Conservation (phyloP, 2,888 invertebrate genomes). For the Carterocephalus palaemon region DNA sequence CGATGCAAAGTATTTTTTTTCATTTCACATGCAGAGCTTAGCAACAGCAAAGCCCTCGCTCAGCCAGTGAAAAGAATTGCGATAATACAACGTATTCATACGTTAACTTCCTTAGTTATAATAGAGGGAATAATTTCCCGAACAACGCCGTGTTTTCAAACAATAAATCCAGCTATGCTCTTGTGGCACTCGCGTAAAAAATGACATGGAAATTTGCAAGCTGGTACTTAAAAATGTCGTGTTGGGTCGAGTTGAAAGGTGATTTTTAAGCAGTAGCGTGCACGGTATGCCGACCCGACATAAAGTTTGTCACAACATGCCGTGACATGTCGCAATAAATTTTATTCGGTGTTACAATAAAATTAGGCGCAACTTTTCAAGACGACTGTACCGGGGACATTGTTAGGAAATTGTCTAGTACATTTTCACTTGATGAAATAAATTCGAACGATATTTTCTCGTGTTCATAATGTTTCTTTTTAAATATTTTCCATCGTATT, state of each 20-base stretch:
- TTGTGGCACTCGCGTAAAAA: conserved; percentile 16
- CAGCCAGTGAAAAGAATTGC: conserved; percentile 7
- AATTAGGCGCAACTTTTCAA: conserved; percentile 28
- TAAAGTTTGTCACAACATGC: conserved; percentile 24
- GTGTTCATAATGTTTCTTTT: conserved; percentile 17
- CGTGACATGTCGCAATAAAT: conserved; percentile 33
- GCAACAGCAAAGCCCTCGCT: neutral
- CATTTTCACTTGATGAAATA: conserved; percentile 26
- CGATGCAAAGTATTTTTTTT: no score
- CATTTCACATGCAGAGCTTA: no score
- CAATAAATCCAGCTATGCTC: conserved; percentile 25
- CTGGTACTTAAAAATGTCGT: conserved; percentile 24
- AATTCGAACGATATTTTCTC: conserved; percentile 22
- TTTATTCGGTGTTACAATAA: conserved; percentile 36
- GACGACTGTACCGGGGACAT: conserved; percentile 27
- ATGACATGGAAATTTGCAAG: conserved; percentile 23
- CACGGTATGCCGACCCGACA: conserved; percentile 15
- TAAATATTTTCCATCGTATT: conserved; percentile 5
- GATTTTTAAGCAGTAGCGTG: conserved; percentile 21
- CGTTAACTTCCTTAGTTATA: conserved; percentile 20
- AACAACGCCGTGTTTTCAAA: conserved; percentile 25
- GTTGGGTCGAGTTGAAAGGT: conserved; percentile 23
- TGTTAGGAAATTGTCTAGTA: conserved; percentile 31
- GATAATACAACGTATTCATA: conserved; percentile 19
- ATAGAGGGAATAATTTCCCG: conserved; percentile 20